Evolutionary conservation across 2,797 vertebrate species (phyloP).

Genomic region (Brachyalestes nurse): DNA sequence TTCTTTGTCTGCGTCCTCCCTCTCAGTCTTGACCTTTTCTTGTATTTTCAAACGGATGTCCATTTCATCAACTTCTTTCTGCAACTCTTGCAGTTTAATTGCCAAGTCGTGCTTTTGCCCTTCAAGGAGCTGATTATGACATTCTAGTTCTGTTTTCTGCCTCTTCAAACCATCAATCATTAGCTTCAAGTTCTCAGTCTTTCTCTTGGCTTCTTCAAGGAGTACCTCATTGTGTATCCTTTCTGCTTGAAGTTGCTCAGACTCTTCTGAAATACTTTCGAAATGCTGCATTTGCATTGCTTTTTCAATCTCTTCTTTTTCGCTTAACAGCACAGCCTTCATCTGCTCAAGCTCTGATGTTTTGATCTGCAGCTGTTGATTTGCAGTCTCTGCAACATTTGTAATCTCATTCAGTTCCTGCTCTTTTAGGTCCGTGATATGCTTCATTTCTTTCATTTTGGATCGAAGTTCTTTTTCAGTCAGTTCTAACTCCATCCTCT

Average conservation of each 20-base stretch:
- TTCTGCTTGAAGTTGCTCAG: conserved; percentile 23
- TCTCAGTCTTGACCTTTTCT: not conserved
- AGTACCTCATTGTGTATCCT: conserved; percentile 16
- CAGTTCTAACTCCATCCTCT: conserved; percentile 12
- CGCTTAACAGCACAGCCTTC: conserved; percentile 10
- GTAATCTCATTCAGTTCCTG: conserved; percentile 9
- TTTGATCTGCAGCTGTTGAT: conserved; percentile 12
- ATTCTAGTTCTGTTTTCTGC: conserved; percentile 36
- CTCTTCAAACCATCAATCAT: conserved; percentile 33
- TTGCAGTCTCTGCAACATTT: not conserved
- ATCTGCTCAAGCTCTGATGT: conserved; percentile 21
- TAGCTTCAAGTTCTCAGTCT: conserved; percentile 7
- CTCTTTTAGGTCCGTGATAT: conserved; percentile 1
- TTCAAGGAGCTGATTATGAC: conserved; percentile 24
- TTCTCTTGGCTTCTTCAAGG: conserved; percentile 36
- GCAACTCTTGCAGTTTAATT: conserved; percentile 15
- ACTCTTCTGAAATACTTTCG: conserved; percentile 7
- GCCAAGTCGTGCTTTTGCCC: conserved; percentile 10
- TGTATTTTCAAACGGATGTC: conserved; percentile 9
- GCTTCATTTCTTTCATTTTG: conserved; percentile 21
- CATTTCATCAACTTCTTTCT: conserved; percentile 15
- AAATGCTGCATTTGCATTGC: not conserved
- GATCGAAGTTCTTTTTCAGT: conserved; percentile 12
- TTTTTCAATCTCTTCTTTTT: conserved; percentile 33
- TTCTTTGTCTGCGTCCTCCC: conserved; percentile 6